Evolutionary conservation across 2,888 invertebrate genomes (phyloP).

Genomic region (Mesochorus sp.): DNA sequence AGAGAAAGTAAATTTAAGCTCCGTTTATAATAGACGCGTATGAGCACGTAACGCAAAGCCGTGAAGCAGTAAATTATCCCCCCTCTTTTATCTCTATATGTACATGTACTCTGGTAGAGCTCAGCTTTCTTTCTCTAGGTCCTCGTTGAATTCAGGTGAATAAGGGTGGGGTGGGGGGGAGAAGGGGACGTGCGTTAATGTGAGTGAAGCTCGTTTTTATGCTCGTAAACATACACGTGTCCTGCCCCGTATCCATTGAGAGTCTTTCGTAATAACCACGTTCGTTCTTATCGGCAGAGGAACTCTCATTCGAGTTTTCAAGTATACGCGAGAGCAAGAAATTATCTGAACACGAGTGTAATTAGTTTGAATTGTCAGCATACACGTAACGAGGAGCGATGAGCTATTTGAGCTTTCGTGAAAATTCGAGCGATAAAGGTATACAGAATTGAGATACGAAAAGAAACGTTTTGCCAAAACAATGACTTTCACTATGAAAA

Average conservation of each 20-base stretch:
- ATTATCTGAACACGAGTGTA: background rate
- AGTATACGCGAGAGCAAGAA: background rate
- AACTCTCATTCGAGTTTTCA: background rate
- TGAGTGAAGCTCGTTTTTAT: conserved; percentile 18
- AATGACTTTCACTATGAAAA: too few species aligned
- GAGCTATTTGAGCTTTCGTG: too few species aligned
- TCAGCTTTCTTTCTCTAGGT: background rate
- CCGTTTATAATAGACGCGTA: conserved; percentile 50
- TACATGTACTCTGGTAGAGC: background rate
- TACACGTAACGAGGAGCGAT: background rate
- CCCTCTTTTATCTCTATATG: background rate
- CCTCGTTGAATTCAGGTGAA: conserved; percentile 28
- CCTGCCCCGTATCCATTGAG: background rate
- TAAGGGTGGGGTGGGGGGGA: too few species aligned
- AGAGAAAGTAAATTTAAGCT: conserved; percentile 49
- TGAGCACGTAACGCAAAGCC: conserved; percentile 40
- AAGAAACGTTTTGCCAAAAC: too few species aligned
- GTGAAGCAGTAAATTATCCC: conserved; percentile 44
- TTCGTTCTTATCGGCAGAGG: background rate
- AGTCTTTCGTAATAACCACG: too few species aligned
- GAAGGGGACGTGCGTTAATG: conserved; percentile 23
- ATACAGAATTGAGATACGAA: too few species aligned
- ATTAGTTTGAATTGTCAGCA: background rate
- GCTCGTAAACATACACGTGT: background rate
- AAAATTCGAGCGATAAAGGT: too few species aligned